Percentiles rank a stretch among this genome's conserved stretches.
Evolutionary conservation across 2,888 invertebrate species (phyloP).

Genomic region (Meandrusa payeni): DNA sequence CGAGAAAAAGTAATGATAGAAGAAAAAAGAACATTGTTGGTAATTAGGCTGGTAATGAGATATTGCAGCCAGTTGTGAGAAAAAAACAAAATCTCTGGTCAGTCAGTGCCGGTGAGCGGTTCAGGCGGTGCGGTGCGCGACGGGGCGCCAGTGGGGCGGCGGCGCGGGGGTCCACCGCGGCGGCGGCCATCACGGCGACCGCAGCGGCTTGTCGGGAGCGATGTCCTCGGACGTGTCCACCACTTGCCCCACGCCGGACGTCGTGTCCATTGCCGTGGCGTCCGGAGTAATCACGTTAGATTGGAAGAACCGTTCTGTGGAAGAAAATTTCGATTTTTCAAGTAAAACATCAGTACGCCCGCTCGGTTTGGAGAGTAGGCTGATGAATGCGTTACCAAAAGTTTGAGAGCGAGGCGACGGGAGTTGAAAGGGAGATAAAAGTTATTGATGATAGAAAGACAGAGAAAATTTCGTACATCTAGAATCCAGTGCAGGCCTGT

Average conservation of each 20-base stretch:
- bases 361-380: too few relatives aligned
- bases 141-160: slow-evolving; percentile 72
- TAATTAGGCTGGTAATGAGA: too few relatives aligned
- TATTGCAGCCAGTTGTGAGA: not conserved
- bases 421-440: too few relatives aligned
- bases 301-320: slow-evolving; percentile 83
- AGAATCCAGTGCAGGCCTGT: too few relatives aligned
- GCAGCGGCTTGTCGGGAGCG: slow-evolving; percentile 68
- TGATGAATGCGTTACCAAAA: too few relatives aligned
- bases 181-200: slow-evolving; percentile 64
- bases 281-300: slow-evolving; percentile 80
- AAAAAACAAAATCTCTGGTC: not conserved
- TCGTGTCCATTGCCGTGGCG: slow-evolving; percentile 78
- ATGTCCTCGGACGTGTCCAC: slow-evolving; percentile 60
- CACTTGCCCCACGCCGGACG: slow-evolving; percentile 49
- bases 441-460: too few relatives aligned
- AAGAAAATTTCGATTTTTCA: slow-evolving; percentile 30
- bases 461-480: too few relatives aligned
- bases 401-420: too few relatives aligned
- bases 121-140: slow-evolving; percentile 59
- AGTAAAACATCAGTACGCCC: too few relatives aligned
- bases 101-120: not conserved
- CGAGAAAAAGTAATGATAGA: too few relatives aligned
- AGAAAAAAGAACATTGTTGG: not conserved
- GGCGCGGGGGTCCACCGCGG: slow-evolving; percentile 71